phyloP scores from a whole-genome alignment of 2,113 vertebrate species.

The Baryphthengus martii region DNA sequence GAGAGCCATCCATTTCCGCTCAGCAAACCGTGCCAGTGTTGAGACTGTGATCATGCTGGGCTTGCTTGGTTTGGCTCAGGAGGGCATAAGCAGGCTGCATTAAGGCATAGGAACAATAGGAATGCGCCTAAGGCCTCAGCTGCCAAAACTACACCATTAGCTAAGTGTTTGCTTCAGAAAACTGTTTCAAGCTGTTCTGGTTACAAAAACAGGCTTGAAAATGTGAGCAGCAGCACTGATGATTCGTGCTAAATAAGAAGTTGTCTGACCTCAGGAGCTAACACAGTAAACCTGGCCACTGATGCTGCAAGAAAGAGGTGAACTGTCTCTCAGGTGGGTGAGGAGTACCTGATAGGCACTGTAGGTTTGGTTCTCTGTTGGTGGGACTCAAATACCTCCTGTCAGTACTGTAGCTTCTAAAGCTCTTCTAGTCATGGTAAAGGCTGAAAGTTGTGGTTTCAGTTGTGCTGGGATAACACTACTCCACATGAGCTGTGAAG shows the following conservation, averaged over 20 bases:
- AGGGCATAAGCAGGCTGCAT: neutral
- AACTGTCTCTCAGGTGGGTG: neutral
- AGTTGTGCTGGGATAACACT: neutral
- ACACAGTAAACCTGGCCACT: neutral
- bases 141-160: neutral
- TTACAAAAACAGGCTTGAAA: neutral
- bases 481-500: neutral
- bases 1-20: neutral
- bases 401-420: neutral
- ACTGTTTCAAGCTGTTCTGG: neutral
- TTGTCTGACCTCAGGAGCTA: neutral
- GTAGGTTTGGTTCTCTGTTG: neutral
- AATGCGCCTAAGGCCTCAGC: neutral
- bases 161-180: neutral
- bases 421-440: neutral
- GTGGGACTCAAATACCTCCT: neutral
- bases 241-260: neutral
- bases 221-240: neutral
- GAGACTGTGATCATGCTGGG: neutral
- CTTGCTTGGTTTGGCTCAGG: neutral
- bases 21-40: neutral
- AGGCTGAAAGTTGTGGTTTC: neutral
- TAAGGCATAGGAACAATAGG: neutral
- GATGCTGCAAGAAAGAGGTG: neutral
- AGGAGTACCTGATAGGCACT: neutral